These are phyloP conservation scores for Astreopora myriophthalma DNA, from an alignment of 64 coral and sea anemone genomes.

Conservation along the genomic window DNA sequence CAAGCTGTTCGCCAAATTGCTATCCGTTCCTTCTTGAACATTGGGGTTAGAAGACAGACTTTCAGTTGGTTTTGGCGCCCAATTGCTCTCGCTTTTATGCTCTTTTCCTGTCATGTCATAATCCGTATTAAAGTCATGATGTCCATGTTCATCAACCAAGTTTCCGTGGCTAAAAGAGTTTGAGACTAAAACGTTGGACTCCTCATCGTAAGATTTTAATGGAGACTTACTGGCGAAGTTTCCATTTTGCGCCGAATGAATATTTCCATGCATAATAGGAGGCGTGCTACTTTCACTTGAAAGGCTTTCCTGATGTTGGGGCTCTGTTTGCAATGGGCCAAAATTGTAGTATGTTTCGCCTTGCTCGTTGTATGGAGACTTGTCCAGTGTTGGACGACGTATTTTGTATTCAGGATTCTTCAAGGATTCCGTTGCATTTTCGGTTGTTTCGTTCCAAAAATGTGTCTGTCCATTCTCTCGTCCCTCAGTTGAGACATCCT, in stretches of 20 bases:
- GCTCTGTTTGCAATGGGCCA: background rate
- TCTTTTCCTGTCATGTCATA: background rate
- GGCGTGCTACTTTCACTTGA: too few relatives aligned
- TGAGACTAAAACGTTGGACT: slow-evolving; percentile 3
- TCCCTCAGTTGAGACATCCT: background rate
- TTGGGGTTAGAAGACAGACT: too few relatives aligned
- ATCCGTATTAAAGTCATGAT: background rate
- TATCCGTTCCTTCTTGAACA: background rate
- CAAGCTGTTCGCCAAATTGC: background rate
- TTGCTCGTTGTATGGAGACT: background rate
- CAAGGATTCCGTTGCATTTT: background rate
- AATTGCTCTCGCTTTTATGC: background rate
- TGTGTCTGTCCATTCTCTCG: background rate
- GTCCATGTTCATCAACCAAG: background rate
- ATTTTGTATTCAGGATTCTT: background rate
- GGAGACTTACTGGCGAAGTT: background rate
- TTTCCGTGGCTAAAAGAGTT: background rate
- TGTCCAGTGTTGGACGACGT: background rate
- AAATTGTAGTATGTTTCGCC: background rate
- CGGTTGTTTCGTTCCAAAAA: background rate
- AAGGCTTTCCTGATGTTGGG: background rate
- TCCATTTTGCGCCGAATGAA: background rate
- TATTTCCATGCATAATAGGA: too few relatives aligned
- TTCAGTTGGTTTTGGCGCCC: background rate
- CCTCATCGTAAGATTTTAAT: background rate